These are phyloP conservation scores for Lycaena phlaeas DNA, from an alignment of 2,888 invertebrate species.

Conservation along the genomic window DNA sequence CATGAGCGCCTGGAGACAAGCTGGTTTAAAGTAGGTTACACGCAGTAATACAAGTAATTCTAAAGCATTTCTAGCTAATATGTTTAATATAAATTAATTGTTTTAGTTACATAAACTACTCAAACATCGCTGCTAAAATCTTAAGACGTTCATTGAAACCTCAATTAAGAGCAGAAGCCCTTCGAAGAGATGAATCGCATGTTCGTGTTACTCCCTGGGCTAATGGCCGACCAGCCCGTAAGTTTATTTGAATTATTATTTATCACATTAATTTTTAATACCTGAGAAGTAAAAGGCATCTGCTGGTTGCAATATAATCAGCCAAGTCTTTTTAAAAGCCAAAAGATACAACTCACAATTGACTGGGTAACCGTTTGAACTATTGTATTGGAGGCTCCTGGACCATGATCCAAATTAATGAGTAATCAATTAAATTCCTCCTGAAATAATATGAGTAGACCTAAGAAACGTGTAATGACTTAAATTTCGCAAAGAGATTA, in stretches of 20 bases:
- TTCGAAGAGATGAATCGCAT: conserved; percentile 81
- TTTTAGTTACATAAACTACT: conserved; percentile 95
- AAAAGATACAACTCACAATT: no score
- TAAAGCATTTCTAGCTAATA: not conserved
- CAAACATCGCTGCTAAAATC: conserved; percentile 91
- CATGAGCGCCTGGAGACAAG: conserved; percentile 89
- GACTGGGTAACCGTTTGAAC: no score
- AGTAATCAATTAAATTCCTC: no score
- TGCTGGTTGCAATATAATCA: no score
- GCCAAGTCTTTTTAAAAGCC: no score
- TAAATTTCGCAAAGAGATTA: no score
- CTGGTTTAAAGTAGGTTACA: conserved; percentile 83
- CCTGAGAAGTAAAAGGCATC: no score
- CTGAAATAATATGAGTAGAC: no score
- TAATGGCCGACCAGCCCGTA: conserved; percentile 90
- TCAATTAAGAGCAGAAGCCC: conserved; percentile 80
- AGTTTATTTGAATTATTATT: conserved; percentile 44
- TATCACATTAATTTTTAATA: no score
- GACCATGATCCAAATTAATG: no score
- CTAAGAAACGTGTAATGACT: no score
- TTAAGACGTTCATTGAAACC: conserved; percentile 86
- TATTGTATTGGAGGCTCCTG: no score
- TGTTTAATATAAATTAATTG: conserved; percentile 1
- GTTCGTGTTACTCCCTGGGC: conserved; percentile 92
- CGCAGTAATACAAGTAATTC: not conserved